Percentiles rank a stretch among this genome's conserved stretches.
These are phyloP conservation scores for Cichlasoma orientale DNA, from an alignment of 2,797 vertebrate genomes.

Conservation along the genomic window DNA sequence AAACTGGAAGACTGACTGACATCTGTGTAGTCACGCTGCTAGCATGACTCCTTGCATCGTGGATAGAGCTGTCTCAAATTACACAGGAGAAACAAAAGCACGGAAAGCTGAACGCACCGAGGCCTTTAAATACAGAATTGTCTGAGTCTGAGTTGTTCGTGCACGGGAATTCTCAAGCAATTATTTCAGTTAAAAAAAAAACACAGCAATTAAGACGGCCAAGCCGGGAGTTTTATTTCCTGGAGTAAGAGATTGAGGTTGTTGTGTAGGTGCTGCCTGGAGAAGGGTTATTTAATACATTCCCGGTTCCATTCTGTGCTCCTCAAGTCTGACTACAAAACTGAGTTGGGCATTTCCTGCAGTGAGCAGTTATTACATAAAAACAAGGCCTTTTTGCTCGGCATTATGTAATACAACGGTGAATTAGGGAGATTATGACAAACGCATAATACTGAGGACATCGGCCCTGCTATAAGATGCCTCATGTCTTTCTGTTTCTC, in stretches of 20 bases:
- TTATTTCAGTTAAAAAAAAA: background rate
- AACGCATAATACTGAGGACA: constrained; percentile 26
- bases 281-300: background rate
- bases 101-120: background rate
- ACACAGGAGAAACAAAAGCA: background rate
- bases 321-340: background rate
- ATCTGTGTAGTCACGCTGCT: background rate
- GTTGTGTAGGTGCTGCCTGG: background rate
- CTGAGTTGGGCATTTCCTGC: constrained; percentile 20
- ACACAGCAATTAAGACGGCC: background rate
- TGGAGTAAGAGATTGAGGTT: background rate
- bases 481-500: background rate
- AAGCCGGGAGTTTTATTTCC: background rate
- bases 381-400: constrained; percentile 28
- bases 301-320: background rate
- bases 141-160: background rate
- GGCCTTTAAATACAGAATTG: background rate
- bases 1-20: too few relatives aligned
- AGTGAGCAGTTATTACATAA: constrained; percentile 34
- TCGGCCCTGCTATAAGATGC: constrained; percentile 22
- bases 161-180: background rate
- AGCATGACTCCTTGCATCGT: background rate
- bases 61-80: background rate
- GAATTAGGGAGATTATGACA: constrained; percentile 50
- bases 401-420: constrained; percentile 32